Conservation (phyloP, 2,797 vertebrate genomes). For the Cynopterus sphinx region DNA sequence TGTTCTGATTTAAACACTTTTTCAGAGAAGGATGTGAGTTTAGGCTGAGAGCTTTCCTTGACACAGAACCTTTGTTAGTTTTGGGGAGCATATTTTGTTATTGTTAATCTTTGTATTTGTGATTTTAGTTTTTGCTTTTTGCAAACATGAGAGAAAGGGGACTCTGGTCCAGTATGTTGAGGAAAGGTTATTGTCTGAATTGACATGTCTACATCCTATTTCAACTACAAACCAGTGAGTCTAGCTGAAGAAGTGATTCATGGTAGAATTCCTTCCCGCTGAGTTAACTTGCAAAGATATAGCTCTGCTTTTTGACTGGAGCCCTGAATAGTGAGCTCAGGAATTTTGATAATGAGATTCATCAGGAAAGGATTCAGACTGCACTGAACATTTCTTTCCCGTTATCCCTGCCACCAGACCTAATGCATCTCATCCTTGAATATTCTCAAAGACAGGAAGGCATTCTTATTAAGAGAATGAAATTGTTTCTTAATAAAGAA, state of each 20-base stretch:
- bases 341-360: neutral
- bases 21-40: neutral
- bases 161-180: neutral
- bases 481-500: neutral
- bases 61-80: neutral
- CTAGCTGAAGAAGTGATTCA: neutral
- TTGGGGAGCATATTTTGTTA: neutral
- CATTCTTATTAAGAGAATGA: neutral
- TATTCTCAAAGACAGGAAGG: neutral
- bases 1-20: neutral
- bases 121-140: neutral
- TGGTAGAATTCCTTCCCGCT: neutral
- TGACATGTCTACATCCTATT: neutral
- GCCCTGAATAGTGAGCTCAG: neutral
- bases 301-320: neutral
- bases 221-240: neutral
- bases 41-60: neutral
- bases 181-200: neutral
- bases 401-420: neutral
- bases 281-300: neutral
- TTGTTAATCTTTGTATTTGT: neutral
- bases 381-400: neutral
- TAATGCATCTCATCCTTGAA: neutral
- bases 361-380: neutral
- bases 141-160: neutral